These are phyloP conservation scores for Labeo calbasu DNA, from an alignment of 2,797 vertebrate genomes.

Conservation along the genomic window DNA sequence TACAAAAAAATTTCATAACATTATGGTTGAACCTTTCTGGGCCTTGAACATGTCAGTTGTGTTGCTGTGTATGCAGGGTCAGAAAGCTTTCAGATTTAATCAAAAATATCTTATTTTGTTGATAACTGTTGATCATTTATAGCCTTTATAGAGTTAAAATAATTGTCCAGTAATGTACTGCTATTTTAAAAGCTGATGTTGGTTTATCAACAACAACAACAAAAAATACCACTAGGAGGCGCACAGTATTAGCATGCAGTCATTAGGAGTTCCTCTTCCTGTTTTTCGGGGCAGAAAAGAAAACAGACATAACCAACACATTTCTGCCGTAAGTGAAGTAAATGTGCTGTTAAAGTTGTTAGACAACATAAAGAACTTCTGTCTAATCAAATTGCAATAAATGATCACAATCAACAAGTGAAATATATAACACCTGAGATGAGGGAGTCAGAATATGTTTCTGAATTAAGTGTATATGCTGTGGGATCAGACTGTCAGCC, in stretches of 20 bases:
- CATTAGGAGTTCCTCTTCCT: conserved; percentile 1
- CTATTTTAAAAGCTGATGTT: background rate
- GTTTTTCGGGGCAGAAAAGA: background rate
- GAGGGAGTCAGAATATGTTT: background rate
- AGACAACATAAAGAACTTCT: background rate
- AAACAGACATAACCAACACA: background rate
- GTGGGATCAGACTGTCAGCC: background rate
- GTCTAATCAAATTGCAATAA: background rate
- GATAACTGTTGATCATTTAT: background rate
- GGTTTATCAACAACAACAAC: background rate
- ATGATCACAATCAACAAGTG: background rate
- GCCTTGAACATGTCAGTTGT: too few species aligned
- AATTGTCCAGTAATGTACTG: background rate
- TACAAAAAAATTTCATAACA: too few species aligned
- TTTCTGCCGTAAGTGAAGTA: background rate
- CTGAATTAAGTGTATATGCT: background rate
- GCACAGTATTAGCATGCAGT: background rate
- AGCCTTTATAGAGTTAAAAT: background rate
- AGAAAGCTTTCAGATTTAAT: too few species aligned
- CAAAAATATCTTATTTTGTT: too few species aligned
- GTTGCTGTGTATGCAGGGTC: too few species aligned
- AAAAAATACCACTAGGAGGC: conserved; percentile 28
- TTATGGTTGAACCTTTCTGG: too few species aligned
- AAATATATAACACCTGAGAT: background rate
- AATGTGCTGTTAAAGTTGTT: background rate